phyloP scores from a whole-genome alignment of 2,797 vertebrate species.

The Rhinoraja longicauda region DNA sequence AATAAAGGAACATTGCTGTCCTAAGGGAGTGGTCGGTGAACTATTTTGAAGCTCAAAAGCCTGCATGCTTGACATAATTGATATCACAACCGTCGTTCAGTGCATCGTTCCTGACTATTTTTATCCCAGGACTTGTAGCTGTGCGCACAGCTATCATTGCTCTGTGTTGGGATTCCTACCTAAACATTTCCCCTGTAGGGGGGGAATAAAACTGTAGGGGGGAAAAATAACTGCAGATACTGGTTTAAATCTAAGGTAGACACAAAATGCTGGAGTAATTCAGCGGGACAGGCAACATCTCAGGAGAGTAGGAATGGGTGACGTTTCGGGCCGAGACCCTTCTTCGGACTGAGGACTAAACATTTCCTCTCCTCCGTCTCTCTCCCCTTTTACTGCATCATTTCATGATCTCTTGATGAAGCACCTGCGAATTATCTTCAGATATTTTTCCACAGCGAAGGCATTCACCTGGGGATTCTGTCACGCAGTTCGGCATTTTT shows the following conservation, averaged over 20 bases:
- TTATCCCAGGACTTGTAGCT: not conserved
- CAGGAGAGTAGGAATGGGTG: too few species aligned
- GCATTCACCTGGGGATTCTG: not conserved
- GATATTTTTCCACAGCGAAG: not conserved
- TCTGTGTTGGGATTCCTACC: not conserved
- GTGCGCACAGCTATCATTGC: not conserved
- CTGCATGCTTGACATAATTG: not conserved
- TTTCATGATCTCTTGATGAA: not conserved
- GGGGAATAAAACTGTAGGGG: too few species aligned
- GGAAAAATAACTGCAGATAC: too few species aligned
- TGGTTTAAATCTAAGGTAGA: too few species aligned
- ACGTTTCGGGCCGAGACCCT: too few species aligned
- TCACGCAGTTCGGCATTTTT: too few species aligned
- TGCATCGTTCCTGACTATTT: not conserved
- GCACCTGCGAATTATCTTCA: not conserved
- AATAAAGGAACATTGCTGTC: not conserved
- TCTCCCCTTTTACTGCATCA: not conserved
- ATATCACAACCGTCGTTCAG: not conserved
- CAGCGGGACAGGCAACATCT: too few species aligned
- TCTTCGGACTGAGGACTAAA: too few species aligned
- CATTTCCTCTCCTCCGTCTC: not conserved
- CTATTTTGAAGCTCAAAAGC: too few species aligned
- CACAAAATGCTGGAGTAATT: too few species aligned
- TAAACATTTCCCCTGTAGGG: not conserved
- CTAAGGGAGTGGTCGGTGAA: not conserved